Conservation (phyloP, 1,140 invertebrate genomes). For the Gonatopus flavifemur region DNA sequence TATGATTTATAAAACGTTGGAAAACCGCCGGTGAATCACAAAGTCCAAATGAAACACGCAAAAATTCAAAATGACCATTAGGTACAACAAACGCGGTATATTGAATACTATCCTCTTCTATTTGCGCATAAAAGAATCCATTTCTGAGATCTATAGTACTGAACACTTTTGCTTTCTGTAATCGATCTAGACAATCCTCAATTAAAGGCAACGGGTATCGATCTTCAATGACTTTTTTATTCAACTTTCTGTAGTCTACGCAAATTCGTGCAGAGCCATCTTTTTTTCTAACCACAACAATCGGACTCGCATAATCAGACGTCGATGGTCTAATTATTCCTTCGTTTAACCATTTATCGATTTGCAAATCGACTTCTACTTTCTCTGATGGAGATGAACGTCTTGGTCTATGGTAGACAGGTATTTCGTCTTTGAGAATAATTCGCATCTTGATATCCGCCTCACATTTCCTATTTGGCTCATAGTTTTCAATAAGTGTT, state of each 20-base stretch:
- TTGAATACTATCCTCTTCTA: conserved; percentile 28
- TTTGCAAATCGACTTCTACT: neutral
- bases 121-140: conserved; percentile 35
- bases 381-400: neutral
- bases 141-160: conserved; percentile 29
- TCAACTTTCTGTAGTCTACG: conserved; percentile 29
- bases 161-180: conserved; percentile 2
- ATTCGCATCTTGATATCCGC: conserved; percentile 1
- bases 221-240: conserved; percentile 18
- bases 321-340: too few species aligned
- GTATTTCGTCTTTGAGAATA: conserved; percentile 5
- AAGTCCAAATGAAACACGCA: conserved; percentile 31
- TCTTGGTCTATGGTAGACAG: conserved; percentile 1
- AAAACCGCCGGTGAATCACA: conserved; percentile 26
- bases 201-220: conserved; percentile 8
- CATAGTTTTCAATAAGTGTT: neutral
- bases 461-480: conserved; percentile 1
- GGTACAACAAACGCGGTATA: conserved; percentile 28
- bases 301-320: conserved; percentile 52
- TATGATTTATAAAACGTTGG: conserved; percentile 5
- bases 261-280: conserved; percentile 47
- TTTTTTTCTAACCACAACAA: conserved; percentile 55
- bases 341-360: conserved; percentile 5
- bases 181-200: conserved; percentile 5
- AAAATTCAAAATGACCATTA: conserved; percentile 31